These are phyloP conservation scores for Corythoichthys haematopterus DNA, from an alignment of 2,113 vertebrate genomes.

Conservation along the genomic window DNA sequence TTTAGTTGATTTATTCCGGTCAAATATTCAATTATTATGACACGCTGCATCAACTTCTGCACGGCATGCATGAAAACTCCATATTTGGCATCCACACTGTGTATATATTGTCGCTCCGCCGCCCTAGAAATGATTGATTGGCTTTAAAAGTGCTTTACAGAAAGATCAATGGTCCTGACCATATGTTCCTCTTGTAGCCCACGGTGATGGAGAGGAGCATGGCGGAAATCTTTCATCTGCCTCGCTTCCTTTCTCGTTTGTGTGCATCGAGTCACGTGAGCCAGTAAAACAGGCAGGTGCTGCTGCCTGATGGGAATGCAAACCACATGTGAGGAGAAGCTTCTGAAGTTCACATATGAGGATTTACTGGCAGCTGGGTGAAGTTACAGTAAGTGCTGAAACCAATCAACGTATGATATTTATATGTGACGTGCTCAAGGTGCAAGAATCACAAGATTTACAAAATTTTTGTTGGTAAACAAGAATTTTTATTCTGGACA, in stretches of 20 bases:
- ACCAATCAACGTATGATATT: neutral
- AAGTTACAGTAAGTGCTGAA: too few species aligned
- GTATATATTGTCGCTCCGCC: neutral
- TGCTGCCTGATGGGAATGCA: neutral
- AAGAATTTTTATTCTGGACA: constrained; percentile 48
- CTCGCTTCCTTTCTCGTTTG: constrained; percentile 9
- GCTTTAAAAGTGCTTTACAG: neutral
- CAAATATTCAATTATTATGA: neutral
- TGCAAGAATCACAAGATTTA: neutral
- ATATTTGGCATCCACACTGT: neutral
- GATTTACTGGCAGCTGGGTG: neutral
- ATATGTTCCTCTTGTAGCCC: neutral
- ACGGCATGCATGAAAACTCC: neutral
- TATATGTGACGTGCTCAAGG: neutral
- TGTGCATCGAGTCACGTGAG: neutral
- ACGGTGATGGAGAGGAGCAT: neutral
- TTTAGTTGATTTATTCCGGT: neutral
- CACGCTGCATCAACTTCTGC: neutral
- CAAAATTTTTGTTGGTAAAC: constrained; percentile 4
- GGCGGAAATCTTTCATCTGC: constrained; percentile 25
- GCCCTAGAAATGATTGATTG: neutral
- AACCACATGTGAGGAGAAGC: constrained; percentile 6
- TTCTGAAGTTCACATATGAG: neutral
- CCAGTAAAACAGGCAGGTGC: constrained; percentile 18
- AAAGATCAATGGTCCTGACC: neutral